These are phyloP conservation scores for Volucella bombylans DNA, from an alignment of 2,888 invertebrate species.

Conservation along the genomic window DNA sequence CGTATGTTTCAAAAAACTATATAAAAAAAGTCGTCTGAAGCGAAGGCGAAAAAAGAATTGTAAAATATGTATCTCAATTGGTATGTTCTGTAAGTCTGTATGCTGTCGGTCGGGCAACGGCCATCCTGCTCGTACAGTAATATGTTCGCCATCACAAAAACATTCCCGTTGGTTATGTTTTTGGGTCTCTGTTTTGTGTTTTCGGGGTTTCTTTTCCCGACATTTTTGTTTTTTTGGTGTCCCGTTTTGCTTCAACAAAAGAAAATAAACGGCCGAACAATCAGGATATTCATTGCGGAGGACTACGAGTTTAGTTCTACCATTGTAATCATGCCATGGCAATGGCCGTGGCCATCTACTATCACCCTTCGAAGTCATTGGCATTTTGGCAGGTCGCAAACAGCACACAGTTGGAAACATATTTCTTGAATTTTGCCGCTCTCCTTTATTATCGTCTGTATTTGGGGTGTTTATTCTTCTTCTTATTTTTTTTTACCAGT, in stretches of 20 bases:
- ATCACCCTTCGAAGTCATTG: slow-evolving; percentile 70
- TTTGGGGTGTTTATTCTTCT: slow-evolving; percentile 26
- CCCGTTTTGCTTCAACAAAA: slow-evolving; percentile 24
- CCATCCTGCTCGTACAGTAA: neutral
- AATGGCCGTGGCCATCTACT: slow-evolving; percentile 57
- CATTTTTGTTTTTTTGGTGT: neutral
- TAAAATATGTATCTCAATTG: slow-evolving; percentile 67
- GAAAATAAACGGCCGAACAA: slow-evolving; percentile 71
- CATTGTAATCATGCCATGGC: too few relatives aligned
- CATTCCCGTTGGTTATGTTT: slow-evolving; percentile 63
- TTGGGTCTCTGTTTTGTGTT: slow-evolving; percentile 62
- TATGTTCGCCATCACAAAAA: slow-evolving; percentile 49
- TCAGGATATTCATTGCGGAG: slow-evolving; percentile 73
- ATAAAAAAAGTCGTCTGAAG: neutral
- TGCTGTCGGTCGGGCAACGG: too few relatives aligned
- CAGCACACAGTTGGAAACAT: slow-evolving; percentile 60
- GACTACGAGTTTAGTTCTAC: slow-evolving; percentile 17
- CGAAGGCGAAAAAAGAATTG: slow-evolving; percentile 40
- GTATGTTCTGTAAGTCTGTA: slow-evolving; percentile 12
- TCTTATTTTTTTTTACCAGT: neutral
- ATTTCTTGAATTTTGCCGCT: slow-evolving; percentile 63
- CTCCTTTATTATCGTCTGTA: slow-evolving; percentile 55
- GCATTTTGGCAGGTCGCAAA: slow-evolving; percentile 69
- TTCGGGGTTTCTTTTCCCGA: slow-evolving; percentile 43
- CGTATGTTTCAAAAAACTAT: slow-evolving; percentile 60